Percentiles rank a stretch among this genome's conserved stretches.
These are phyloP conservation scores for Lethrus apterus DNA, from an alignment of 1,140 invertebrate species.

Conservation along the genomic window DNA sequence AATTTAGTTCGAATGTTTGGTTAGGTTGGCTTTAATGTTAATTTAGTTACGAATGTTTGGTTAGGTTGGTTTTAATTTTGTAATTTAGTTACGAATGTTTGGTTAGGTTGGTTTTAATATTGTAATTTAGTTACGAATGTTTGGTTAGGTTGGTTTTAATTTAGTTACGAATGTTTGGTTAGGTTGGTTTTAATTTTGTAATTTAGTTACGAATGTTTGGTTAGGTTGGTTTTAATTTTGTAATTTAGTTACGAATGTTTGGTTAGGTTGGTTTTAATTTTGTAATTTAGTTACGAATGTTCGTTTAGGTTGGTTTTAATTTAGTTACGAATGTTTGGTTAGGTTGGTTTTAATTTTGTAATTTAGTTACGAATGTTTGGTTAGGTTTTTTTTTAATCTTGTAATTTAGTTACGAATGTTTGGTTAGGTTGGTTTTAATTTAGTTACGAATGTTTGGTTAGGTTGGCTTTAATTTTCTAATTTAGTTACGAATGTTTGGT, in stretches of 20 bases:
- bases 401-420: background rate
- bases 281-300: background rate
- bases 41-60: background rate
- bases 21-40: too few species aligned
- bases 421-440: background rate
- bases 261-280: too few species aligned
- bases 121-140: background rate
- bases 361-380: too few species aligned
- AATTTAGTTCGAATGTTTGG: too few species aligned
- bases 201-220: background rate
- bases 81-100: too few species aligned
- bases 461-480: background rate
- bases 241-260: too few species aligned
- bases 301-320: background rate
- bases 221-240: background rate
- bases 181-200: too few species aligned
- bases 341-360: background rate
- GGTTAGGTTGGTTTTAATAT: too few species aligned
- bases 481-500: background rate
- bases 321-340: background rate
- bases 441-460: too few species aligned
- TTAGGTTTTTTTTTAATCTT: too few species aligned
- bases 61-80: background rate
- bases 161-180: too few species aligned
- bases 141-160: background rate